Base-by-base conservation (phyloP, 1,140 invertebrate genomes). In the Cepaea nemoralis region DNA sequence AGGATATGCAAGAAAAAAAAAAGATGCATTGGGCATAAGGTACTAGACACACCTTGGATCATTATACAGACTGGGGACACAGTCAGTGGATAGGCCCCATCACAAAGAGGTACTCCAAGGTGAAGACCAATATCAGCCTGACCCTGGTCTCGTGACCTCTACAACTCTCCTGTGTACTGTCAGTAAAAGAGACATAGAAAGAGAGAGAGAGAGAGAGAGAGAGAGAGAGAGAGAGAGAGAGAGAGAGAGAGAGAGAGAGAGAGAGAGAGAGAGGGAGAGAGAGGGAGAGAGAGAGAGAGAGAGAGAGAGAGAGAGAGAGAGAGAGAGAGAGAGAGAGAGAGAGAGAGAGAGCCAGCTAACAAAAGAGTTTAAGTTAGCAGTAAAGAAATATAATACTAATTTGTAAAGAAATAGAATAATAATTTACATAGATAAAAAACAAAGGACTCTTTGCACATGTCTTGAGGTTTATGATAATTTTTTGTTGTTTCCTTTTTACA, bases 291-390 rank as follows among this genome's bases (percentile, higher is more conserved):
- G 8, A 77, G 74, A 77, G 14, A 77, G 42, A 59, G 14, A 77
- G 74, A 77, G 14, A 77, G 74, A 55, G 8, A 55, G 74, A 77
- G 8, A 77, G 74, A 59, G 10, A 59, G 74, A 77, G 10, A 45
- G 42, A 45, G 12, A 33, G 42, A 48, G 12, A 42, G 71, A 74
- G 6, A 74, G 42, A 74, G 6, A 74, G n/a, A 16, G 42, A 6
- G 6, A 10, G 16, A 45, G 42, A 45, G 6, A 6, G 42, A 45
- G 16, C 16, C 42, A 6, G 16, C 42, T 6, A 16, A 16, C 8
- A 10, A 45, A 45, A 16, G 16, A 45, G 42, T 45, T 10, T 10
- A 45, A 16, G 16, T 6, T 45, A 45, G 16, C 42, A 45, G 16
- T 45, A 45, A 45, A 10, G 6, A 45, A 10, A 45, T 45, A 45